Evolutionary conservation across 2,797 vertebrate species (phyloP), one percentile per base, ranked within the genome.

Genomic region (Meriones psammophilus): DNA sequence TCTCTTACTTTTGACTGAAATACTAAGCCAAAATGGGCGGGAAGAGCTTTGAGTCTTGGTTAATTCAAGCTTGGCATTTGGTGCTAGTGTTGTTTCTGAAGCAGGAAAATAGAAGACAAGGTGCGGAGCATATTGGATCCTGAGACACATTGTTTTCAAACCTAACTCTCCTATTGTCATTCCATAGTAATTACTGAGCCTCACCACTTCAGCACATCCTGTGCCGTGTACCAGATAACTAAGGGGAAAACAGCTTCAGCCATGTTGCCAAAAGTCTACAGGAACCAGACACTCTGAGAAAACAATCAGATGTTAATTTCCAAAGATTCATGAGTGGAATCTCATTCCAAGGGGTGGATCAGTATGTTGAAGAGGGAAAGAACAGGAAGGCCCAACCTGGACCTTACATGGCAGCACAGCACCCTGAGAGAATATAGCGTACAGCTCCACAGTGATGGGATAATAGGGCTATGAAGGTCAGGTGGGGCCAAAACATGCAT

Each of bases 231-330:
- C 14, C 36, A 91, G 20, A 78, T 36, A 89, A 78, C 36, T 64
- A 22, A 86, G 81, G 8, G 24, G 39, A 77, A 88, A 22, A 56
- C 42, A 90, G 60, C 76, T 36, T 80, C 88, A 94, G 42, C 22
- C 33, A 68, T 33, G 3, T 68, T 91, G 20, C n/a, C 20, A 1
- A 33, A 94, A 87, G 71, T 54, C 86, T 86, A 2, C 8, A 46
- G 62, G 77, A 78, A 15, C 50, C 66, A 30, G 54, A 50, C 60
- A 60, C 36, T 92, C 69, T 36, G 78, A 86, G 84, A 77, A 95
- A 92, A 89, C 1, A 68, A 77, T 24, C 58, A 93, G 56, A 91
- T 6, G 15, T 94, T 76, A 13, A 18, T 73, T 92, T 88, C 77
- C 13, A 76, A 85, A 80, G 54, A 92, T 54, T 78, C 12, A 18